Conservation (phyloP, 2,888 invertebrate species). For the Cyaniris semiargus region DNA sequence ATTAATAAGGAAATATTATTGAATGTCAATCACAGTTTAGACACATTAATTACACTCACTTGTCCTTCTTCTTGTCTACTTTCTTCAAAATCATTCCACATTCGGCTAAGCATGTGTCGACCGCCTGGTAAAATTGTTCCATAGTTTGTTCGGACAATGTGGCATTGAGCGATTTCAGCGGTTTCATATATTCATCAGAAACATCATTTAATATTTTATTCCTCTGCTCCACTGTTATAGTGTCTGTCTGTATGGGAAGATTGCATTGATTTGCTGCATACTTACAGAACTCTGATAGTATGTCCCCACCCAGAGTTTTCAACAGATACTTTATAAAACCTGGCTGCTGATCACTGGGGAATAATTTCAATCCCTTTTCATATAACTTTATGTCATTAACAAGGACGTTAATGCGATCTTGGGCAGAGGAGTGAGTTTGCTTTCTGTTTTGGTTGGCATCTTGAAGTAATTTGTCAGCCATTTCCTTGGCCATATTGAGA, state of each 20-base stretch:
- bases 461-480: slow-evolving; percentile 87
- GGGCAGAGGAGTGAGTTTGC: slow-evolving; percentile 89
- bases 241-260: slow-evolving; percentile 81
- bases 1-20: neutral
- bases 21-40: slow-evolving; percentile 2
- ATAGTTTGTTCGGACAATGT: slow-evolving; percentile 84
- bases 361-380: slow-evolving; percentile 87
- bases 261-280: slow-evolving; percentile 89
- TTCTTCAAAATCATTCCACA: slow-evolving; percentile 92
- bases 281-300: slow-evolving; percentile 88
- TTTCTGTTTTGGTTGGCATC: slow-evolving; percentile 85
- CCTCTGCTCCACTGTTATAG: slow-evolving; percentile 83
- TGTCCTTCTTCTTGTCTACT: slow-evolving; percentile 93
- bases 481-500: slow-evolving; percentile 84
- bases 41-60: slow-evolving; percentile 53
- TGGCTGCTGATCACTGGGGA: slow-evolving; percentile 82
- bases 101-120: slow-evolving; percentile 85
- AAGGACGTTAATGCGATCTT: slow-evolving; percentile 90
- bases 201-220: slow-evolving; percentile 85
- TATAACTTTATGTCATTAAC: slow-evolving; percentile 88
- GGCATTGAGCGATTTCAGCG: slow-evolving; percentile 84
- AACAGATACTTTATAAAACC: slow-evolving; percentile 90
- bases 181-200: slow-evolving; percentile 84
- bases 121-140: slow-evolving; percentile 89
- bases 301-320: slow-evolving; percentile 91